These are phyloP conservation scores for Halyomorpha halys DNA, from an alignment of 1,140 invertebrate species.

Conservation along the genomic window DNA sequence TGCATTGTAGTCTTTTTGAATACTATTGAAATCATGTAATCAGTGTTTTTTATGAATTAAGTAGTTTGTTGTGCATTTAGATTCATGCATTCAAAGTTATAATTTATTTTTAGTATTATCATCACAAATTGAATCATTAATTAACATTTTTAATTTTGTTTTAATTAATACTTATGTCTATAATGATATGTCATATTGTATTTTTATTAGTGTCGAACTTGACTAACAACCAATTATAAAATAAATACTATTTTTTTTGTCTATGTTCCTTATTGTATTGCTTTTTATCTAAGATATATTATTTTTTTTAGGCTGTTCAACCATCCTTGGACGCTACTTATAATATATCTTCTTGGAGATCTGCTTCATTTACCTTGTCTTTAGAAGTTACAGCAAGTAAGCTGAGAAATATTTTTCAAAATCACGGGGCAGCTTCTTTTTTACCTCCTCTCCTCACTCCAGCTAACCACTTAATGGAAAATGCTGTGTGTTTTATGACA, in stretches of 20 bases:
- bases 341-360: constrained; percentile 47
- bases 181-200: too few species aligned
- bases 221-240: too few species aligned
- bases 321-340: constrained; percentile 62
- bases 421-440: constrained; percentile 65
- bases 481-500: constrained; percentile 71
- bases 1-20: too few species aligned
- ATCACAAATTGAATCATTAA: too few species aligned
- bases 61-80: too few species aligned
- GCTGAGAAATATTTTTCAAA: constrained; percentile 55
- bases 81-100: too few species aligned
- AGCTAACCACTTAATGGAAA: constrained; percentile 45
- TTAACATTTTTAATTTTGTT: too few species aligned
- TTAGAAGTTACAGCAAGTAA: constrained; percentile 32
- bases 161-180: too few species aligned
- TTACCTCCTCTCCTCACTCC: constrained; percentile 67
- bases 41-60: too few species aligned
- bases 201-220: too few species aligned
- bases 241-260: background rate
- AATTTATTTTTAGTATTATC: too few species aligned
- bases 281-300: constrained; percentile 10
- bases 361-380: background rate
- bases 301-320: constrained; percentile 42
- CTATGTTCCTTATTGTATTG: background rate
- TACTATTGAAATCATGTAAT: too few species aligned